Conservation (phyloP, 1,140 invertebrate species). For the Agraylea sexmaculata region DNA sequence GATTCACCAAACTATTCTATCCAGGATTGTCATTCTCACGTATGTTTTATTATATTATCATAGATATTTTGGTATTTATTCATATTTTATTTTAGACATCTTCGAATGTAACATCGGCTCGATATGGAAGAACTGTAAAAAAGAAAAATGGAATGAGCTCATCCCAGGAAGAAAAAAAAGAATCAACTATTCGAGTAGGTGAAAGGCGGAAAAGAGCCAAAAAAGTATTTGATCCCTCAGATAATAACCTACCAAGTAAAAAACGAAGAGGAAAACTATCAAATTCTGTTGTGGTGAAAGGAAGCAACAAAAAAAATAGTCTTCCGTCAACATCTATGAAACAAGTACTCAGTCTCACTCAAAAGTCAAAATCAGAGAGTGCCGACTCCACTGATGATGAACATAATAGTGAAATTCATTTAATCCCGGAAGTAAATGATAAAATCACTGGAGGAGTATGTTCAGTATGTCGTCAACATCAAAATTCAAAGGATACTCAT, state of each 20-base stretch:
- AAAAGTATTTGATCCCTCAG: constrained; percentile 69
- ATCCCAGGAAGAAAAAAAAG: constrained; percentile 26
- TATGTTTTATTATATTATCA: too few species aligned
- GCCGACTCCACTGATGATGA: constrained; percentile 24
- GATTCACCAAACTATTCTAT: too few species aligned
- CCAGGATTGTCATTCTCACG: too few species aligned
- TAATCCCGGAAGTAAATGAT: constrained; percentile 10
- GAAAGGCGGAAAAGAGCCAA: constrained; percentile 47
- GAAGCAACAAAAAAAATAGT: constrained; percentile 35
- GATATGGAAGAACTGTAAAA: too few species aligned
- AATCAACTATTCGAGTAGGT: constrained; percentile 31
- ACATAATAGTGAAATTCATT: constrained; percentile 18
- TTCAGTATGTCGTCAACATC: constrained; percentile 44
- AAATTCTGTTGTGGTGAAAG: constrained; percentile 41
- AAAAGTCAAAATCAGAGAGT: constrained; percentile 20
- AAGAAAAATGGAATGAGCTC: constrained; percentile 32
- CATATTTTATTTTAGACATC: too few species aligned
- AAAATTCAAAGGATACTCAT: constrained; percentile 38
- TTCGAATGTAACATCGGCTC: too few species aligned
- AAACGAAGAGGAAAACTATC: constrained; percentile 50
- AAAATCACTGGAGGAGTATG: constrained; percentile 38
- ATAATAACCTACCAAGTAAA: constrained; percentile 55
- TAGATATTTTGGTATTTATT: too few species aligned
- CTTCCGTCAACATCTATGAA: constrained; percentile 2
- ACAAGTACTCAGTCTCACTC: constrained; percentile 5